Evolutionary conservation across 2,113 vertebrate genomes (phyloP).

Genomic region (Calidris pygmaea): DNA sequence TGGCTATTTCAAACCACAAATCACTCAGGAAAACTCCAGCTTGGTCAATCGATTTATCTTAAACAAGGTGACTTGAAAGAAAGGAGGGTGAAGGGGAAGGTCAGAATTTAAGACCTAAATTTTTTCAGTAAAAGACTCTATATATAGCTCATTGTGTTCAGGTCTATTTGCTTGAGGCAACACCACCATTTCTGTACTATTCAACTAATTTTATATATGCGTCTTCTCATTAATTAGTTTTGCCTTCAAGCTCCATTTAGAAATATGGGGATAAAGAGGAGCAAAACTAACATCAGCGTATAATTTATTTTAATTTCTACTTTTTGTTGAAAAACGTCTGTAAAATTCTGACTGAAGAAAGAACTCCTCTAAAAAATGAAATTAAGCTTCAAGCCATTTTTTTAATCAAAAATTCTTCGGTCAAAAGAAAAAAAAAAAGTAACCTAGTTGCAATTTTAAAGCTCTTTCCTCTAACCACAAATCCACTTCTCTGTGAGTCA

Average conservation of each 20-base stretch:
- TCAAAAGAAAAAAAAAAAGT: neutral
- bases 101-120: neutral
- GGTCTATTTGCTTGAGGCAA: neutral
- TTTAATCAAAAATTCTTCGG: slow-evolving; percentile 8
- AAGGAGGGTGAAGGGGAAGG: neutral
- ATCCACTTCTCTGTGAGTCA: slow-evolving; percentile 37
- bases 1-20: neutral
- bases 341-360: slow-evolving; percentile 6
- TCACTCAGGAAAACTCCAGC: neutral
- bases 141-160: neutral
- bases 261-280: neutral
- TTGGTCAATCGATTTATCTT: neutral
- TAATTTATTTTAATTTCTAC: neutral
- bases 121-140: neutral
- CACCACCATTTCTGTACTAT: neutral
- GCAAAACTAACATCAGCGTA: neutral
- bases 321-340: neutral
- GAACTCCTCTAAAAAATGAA: neutral
- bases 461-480: slow-evolving; percentile 33
- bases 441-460: slow-evolving; percentile 32
- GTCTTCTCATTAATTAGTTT: slow-evolving; percentile 7
- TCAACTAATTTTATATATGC: neutral
- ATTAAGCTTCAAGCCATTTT: neutral
- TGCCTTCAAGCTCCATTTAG: slow-evolving; percentile 15
- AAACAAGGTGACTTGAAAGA: slow-evolving; percentile 1